Base-by-base conservation (phyloP, 2,797 vertebrate genomes). In the Eremophila alpestris region DNA sequence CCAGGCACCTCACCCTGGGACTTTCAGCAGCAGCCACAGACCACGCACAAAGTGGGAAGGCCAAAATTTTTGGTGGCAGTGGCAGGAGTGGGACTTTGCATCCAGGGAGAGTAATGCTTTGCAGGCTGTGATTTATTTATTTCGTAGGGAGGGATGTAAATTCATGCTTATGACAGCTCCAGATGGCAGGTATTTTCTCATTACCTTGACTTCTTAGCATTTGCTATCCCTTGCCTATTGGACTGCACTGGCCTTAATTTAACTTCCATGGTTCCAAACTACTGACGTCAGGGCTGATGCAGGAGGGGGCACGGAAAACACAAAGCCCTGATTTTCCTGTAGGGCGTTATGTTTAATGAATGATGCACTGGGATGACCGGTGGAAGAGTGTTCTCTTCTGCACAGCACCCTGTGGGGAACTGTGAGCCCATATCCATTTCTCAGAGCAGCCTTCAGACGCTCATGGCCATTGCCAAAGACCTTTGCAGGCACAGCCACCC, bases 341-440 rank as follows among this genome's bases (percentile, higher is more conserved):
- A 95, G 92, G 88, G 89, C 5, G 1, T 96, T 85, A 91, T 95
- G 58, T 94, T 94, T 96, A 94, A 96, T 95, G 91, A 79, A 96
- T 96, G 94, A 89, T 86, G 93, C 56, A 46, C 84, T 62, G 56
- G 80, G 45, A 91, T 92, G 93, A 91, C 80, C 5, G 7, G 58
- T 60, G 77, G 79, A 85, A 56, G 62, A 85, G 58, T 7, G 13
- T 26, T 81, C 16, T 67, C 43, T 87, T 58, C 69, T 70, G 45
- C 45, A 10, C 34, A 30, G 49, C 19, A 29, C 22, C 20, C 75
- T 20, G 8, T 23, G 19, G 73, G 22, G 46, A 93, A 18, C 34
- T 6, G 2, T 1, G 17, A 93, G 41, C 48, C 83, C 24, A 22
- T 16, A 27, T 15, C 43, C 32, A 5, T 55, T 65, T 69, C 51